A percentile compares a stretch with the other conserved stretches of the same genome.
Evolutionary conservation across 2,888 invertebrate genomes (phyloP).

Genomic region (Bembecia ichneumoniformis): DNA sequence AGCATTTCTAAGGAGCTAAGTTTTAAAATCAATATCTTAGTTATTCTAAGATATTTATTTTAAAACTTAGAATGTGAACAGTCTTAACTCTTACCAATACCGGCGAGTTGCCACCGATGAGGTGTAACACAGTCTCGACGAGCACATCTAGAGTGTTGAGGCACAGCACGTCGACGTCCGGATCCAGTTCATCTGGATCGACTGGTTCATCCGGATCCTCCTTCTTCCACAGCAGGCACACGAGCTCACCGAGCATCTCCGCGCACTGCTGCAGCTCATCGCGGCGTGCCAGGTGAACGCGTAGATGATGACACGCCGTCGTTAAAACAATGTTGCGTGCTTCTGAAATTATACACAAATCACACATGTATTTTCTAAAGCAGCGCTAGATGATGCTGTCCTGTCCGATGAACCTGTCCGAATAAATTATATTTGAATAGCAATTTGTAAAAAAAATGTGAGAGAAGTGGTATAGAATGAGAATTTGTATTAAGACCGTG

Average conservation of each 20-base stretch:
- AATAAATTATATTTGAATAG: no score
- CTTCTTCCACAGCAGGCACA: constrained; percentile 71
- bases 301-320: constrained; percentile 87
- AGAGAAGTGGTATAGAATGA: no score
- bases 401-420: no score
- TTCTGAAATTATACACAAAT: constrained; percentile 62
- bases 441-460: no score
- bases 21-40: no score
- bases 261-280: constrained; percentile 89
- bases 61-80: no score
- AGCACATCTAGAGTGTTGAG: constrained; percentile 86
- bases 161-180: constrained; percentile 88
- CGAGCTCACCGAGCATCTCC: constrained; percentile 88
- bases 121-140: constrained; percentile 86
- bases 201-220: constrained; percentile 60
- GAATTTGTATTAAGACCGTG: no score
- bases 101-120: constrained; percentile 82
- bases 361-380: no score
- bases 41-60: no score
- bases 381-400: no score
- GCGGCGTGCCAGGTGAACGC: constrained; percentile 84
- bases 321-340: constrained; percentile 87
- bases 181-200: constrained; percentile 55
- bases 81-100: constrained; percentile 66
- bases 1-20: no score